These are phyloP conservation scores for Hydrozoanthus gracilis DNA, from an alignment of 92 coral and sea anemone genomes.

Conservation along the genomic window DNA sequence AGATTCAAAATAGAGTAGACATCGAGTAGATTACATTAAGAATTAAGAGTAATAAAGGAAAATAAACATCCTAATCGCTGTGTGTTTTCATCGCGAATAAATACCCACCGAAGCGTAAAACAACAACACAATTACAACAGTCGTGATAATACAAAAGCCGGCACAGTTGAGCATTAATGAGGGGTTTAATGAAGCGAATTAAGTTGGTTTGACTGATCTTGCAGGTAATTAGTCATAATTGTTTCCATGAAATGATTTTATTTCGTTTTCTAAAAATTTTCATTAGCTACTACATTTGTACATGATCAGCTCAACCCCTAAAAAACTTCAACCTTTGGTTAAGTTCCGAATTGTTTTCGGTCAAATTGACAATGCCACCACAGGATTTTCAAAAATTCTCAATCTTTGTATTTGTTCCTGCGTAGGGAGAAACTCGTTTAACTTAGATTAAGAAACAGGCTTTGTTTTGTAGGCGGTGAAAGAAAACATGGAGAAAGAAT, in stretches of 20 bases:
- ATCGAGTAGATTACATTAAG: neutral
- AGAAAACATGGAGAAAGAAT: constrained; percentile 74
- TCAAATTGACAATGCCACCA: neutral
- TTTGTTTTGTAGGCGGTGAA: constrained; percentile 82
- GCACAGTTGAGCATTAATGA: neutral
- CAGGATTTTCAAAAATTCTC: neutral
- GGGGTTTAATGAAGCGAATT: neutral
- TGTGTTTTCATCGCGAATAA: constrained; percentile 17
- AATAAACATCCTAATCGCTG: neutral
- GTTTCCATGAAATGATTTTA: neutral
- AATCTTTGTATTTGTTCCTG: neutral
- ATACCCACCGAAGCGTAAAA: constrained; percentile 34
- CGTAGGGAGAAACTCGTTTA: neutral
- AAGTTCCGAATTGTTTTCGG: neutral
- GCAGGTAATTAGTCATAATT: neutral
- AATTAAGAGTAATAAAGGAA: neutral
- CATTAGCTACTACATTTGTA: no score
- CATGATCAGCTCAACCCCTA: neutral
- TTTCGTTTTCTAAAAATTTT: neutral
- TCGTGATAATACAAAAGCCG: constrained; percentile 23
- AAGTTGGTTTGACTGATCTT: no score
- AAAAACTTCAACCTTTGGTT: neutral
- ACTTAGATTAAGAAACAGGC: neutral
- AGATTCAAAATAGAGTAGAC: neutral
- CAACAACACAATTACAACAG: constrained; percentile 26